These are phyloP conservation scores for Tribolium madens DNA, from an alignment of 1,140 invertebrate genomes.

Conservation along the genomic window DNA sequence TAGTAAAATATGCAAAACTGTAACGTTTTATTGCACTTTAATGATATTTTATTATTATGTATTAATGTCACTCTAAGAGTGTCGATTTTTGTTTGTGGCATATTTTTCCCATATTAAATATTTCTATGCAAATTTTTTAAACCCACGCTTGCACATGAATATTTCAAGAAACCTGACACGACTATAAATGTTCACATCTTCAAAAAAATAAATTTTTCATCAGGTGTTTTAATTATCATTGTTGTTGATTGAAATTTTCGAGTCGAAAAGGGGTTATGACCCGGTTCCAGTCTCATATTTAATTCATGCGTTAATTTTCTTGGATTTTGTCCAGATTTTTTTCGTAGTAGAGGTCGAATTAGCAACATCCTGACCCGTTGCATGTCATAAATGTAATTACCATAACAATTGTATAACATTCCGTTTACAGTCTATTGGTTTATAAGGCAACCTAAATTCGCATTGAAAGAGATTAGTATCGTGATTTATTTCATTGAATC, in stretches of 20 bases:
- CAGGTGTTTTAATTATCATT: no score
- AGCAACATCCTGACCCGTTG: constrained; percentile 20
- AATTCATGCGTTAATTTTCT: constrained; percentile 5
- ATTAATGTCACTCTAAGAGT: not conserved
- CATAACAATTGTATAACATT: constrained; percentile 39
- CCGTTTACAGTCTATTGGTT: constrained; percentile 37
- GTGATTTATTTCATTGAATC: constrained; percentile 1
- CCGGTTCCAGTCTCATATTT: not conserved
- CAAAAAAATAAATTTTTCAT: no score
- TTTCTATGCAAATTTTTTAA: not conserved
- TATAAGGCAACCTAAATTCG: constrained; percentile 36
- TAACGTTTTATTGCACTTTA: not conserved
- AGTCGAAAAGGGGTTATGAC: not conserved
- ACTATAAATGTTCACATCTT: not conserved
- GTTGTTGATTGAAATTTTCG: not conserved
- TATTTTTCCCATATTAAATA: not conserved
- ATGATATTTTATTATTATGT: not conserved
- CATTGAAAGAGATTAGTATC: constrained; percentile 8
- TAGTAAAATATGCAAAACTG: no score
- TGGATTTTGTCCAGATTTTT: not conserved
- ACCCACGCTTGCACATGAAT: not conserved
- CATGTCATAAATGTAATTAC: constrained; percentile 33
- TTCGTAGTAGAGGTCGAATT: constrained; percentile 7
- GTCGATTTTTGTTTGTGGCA: no score
- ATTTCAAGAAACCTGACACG: not conserved